Evolutionary conservation across 2,113 vertebrate genomes (phyloP).

Genomic region (Alexandromys fortis): DNA sequence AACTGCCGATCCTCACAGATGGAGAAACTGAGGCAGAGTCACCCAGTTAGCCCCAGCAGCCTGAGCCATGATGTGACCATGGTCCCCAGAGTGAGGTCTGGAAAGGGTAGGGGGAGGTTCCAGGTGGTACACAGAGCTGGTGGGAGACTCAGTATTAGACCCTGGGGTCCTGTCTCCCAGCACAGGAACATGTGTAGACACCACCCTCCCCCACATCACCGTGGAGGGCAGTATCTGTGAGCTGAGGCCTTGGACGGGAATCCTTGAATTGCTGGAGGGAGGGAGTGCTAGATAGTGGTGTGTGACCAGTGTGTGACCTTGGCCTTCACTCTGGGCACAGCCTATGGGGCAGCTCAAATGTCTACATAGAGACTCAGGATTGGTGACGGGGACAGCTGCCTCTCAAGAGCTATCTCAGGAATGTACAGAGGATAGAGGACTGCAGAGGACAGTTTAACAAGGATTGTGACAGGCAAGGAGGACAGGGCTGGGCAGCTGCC

Average conservation of each 20-base stretch:
- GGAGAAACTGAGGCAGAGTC: constrained; percentile 13
- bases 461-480: not conserved
- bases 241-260: not conserved
- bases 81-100: not conserved
- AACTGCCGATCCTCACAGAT: not conserved
- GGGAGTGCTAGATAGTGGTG: not conserved
- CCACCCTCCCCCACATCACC: accelerated
- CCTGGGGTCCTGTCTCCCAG: not conserved
- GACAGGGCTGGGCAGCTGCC: constrained; percentile 6
- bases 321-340: constrained; percentile 16
- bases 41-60: not conserved
- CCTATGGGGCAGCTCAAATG: constrained; percentile 41
- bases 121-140: not conserved
- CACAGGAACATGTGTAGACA: no score
- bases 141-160: not conserved
- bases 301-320: constrained; percentile 23
- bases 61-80: not conserved
- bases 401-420: constrained; percentile 64
- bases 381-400: not conserved
- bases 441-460: constrained; percentile 52
- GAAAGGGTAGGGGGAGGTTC: not conserved
- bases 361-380: not conserved
- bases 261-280: not conserved
- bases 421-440: not conserved
- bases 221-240: accelerated